Conservation (phyloP, 2,797 vertebrate genomes). For the Vultur gryphus region DNA sequence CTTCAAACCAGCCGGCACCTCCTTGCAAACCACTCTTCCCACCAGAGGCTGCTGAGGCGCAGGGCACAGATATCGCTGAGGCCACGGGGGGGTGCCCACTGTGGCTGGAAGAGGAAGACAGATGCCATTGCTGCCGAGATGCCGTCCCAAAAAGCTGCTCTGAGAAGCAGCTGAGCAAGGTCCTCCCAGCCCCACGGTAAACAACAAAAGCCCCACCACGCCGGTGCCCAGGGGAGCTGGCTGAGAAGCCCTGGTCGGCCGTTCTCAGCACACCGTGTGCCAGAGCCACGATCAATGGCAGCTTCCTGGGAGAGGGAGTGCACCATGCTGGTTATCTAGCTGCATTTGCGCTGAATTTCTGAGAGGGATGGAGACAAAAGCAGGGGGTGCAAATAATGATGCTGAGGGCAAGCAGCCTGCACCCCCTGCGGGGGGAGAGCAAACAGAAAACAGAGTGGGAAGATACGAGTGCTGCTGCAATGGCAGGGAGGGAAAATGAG, state of each 20-base stretch:
- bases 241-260: background rate
- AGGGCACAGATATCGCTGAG: rapidly evolving
- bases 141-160: background rate
- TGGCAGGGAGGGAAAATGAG: background rate
- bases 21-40: background rate
- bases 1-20: background rate
- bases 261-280: background rate
- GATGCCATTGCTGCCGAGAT: rapidly evolving
- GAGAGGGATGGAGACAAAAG: background rate
- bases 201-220: background rate
- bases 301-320: background rate
- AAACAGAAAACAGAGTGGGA: background rate
- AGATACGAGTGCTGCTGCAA: background rate
- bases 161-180: background rate
- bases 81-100: rapidly evolving
- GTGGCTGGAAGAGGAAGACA: rapidly evolving
- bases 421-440: background rate
- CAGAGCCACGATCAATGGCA: background rate
- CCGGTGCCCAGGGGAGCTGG: rapidly evolving
- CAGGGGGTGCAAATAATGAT: background rate
- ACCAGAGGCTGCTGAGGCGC: background rate
- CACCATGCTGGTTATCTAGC: background rate
- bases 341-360: background rate
- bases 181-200: background rate
- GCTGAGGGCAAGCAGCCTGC: background rate